These are phyloP conservation scores for Habropoda laboriosa DNA, from an alignment of 1,140 invertebrate genomes.

Conservation along the genomic window DNA sequence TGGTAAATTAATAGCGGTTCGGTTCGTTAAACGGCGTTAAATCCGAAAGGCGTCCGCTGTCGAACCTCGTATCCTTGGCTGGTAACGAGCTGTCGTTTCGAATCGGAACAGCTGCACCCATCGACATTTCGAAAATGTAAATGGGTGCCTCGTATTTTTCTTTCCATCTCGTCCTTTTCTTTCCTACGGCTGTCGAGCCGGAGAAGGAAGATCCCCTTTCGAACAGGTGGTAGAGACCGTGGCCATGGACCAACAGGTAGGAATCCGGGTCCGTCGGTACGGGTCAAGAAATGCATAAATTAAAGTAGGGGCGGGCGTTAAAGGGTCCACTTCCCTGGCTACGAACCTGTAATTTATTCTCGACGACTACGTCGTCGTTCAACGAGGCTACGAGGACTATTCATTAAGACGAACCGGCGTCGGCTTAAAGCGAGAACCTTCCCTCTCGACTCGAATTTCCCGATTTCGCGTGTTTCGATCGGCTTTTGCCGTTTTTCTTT, in stretches of 20 bases:
- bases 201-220: slow-evolving; percentile 33
- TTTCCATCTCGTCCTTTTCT: background rate
- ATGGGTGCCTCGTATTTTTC: slow-evolving; percentile 12
- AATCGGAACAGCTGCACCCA: slow-evolving; percentile 11
- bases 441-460: slow-evolving; percentile 44
- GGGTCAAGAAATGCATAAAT: slow-evolving; percentile 69
- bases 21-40: slow-evolving; percentile 59
- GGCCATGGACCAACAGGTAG: slow-evolving; percentile 63
- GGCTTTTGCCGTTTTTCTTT: background rate
- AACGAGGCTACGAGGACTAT: slow-evolving; percentile 38
- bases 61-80: background rate
- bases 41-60: slow-evolving; percentile 37
- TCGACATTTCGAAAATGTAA: slow-evolving; percentile 42
- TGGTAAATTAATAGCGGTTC: slow-evolving; percentile 40
- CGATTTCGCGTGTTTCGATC: slow-evolving; percentile 43
- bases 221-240: slow-evolving; percentile 65
- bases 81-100: slow-evolving; percentile 38
- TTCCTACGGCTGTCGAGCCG: background rate
- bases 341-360: slow-evolving; percentile 58
- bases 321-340: slow-evolving; percentile 46
- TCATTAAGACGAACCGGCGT: slow-evolving; percentile 56
- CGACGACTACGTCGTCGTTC: slow-evolving; percentile 45
- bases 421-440: slow-evolving; percentile 22
- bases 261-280: slow-evolving; percentile 52
- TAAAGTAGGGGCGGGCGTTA: slow-evolving; percentile 52